These are phyloP conservation scores for Amphipoea oculea DNA, from an alignment of 2,888 invertebrate genomes.

Conservation along the genomic window DNA sequence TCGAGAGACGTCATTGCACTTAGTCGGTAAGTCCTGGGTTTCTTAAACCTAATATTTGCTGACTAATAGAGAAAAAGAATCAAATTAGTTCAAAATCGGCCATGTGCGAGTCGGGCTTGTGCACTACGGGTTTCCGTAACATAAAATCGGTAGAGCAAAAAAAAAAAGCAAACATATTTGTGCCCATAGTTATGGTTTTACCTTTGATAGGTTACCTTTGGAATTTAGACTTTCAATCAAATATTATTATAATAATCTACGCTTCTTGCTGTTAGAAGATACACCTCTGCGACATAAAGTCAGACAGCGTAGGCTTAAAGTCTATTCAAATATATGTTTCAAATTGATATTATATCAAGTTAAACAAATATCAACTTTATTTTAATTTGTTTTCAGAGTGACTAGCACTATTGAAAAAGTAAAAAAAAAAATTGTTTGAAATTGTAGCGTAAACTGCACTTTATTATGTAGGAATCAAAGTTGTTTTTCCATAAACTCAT, in stretches of 20 bases:
- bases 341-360: too few species aligned
- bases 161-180: not conserved
- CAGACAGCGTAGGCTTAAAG: too few species aligned
- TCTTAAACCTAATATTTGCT: constrained; percentile 12
- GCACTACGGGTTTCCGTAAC: not conserved
- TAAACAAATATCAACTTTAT: too few species aligned
- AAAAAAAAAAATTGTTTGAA: too few species aligned
- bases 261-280: not conserved
- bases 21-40: not conserved
- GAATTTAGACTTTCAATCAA: not conserved
- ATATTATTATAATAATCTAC: not conserved
- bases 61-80: constrained; percentile 14
- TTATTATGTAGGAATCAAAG: too few species aligned
- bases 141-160: not conserved
- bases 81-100: not conserved
- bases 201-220: too few species aligned
- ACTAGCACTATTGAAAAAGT: too few species aligned
- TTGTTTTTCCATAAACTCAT: too few species aligned
- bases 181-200: not conserved
- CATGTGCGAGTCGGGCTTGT: not conserved
- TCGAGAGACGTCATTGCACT: constrained; percentile 16
- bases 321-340: too few species aligned
- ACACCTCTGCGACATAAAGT: not conserved
- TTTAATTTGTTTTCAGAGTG: too few species aligned
- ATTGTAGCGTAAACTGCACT: too few species aligned